These are phyloP conservation scores for Pongo abelii DNA, from an alignment of 2,113 vertebrate genomes.

Conservation along the genomic window DNA sequence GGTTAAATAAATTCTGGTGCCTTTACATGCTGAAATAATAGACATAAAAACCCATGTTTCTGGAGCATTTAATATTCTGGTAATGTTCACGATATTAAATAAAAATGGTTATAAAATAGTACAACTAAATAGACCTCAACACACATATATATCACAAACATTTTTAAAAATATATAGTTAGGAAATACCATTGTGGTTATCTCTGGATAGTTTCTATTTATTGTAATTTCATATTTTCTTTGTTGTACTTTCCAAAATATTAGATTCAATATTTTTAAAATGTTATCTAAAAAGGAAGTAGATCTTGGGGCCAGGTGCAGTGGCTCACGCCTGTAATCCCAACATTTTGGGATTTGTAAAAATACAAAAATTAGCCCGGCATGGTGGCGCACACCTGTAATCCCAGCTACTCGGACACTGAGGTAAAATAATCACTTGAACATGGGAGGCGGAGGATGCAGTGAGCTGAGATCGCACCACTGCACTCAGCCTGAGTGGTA, in stretches of 20 bases:
- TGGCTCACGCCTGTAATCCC: not conserved
- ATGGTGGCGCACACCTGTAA: not conserved
- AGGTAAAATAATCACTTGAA: not conserved
- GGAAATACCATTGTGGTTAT: not conserved
- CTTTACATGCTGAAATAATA: not conserved
- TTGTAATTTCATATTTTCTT: not conserved
- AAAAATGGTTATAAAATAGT: not conserved
- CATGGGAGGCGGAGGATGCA: not conserved
- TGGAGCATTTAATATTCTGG: conserved; percentile 7
- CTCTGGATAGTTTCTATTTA: not conserved
- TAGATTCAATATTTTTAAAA: conserved; percentile 13
- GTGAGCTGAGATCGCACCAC: not conserved
- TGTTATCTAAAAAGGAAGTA: not conserved
- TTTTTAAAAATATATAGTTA: not conserved
- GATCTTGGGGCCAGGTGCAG: not conserved
- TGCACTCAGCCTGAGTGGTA: not conserved
- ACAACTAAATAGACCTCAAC: not conserved
- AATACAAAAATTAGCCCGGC: not conserved
- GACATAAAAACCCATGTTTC: conserved; percentile 19
- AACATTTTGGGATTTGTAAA: not conserved
- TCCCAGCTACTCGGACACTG: not conserved
- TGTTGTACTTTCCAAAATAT: conserved; percentile 24
- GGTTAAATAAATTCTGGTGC: not conserved
- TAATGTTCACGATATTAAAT: conserved; percentile 28
- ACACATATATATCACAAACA: not conserved